Base-by-base conservation (phyloP, 1,140 invertebrate genomes). In the Lepidotrigona ventralis region DNA sequence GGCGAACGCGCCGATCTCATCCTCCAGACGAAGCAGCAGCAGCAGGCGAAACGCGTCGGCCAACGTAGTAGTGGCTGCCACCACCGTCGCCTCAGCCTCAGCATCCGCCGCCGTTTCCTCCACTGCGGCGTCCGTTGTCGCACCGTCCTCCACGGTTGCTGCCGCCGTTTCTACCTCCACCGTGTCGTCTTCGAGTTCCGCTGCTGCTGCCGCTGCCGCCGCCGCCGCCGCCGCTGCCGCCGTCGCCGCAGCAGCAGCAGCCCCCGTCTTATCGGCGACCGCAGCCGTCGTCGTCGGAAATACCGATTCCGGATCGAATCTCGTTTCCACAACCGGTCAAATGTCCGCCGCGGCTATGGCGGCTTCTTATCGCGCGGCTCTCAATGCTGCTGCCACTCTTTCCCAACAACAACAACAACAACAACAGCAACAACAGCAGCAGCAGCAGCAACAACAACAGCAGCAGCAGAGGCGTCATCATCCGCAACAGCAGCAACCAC, bases 1-100 rank as follows among this genome's bases (percentile, higher is more conserved):
- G 26, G 60, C 74, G 60, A 89, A 58, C 89, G 88, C 81, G 88
- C 85, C 79, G 81, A 88, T 78, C 71, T 85, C 79, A 68, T 88
- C 74, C 73, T 93, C 89, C 74, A 87, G 79, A 76, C 88, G 72
- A 60, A 90, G 26, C 78, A 88, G 86, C 33, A 88, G 86, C 33
- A 33, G 33, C 29, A 86, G 88, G n/a, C 86, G 85, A 14, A 85
- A 56, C 70, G 79, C 79, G 19, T 76, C 85, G 58, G 66, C 79
- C 5, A 79, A 54, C 3, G 60, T 39, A 33, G 75, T 60, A 1
- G 82, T 33, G 33, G 33, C 33, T 33, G 33, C 73, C 21, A 71
- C 79, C 23, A 82, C 69, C 0, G 66, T 86, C 1, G 75, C 81
- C 19, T 80, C 87, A 3, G 75, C 81, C 19, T 82, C 85, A 0